phyloP scores from a whole-genome alignment of 2,888 invertebrate species.

The Linnaemya tessellans region DNA sequence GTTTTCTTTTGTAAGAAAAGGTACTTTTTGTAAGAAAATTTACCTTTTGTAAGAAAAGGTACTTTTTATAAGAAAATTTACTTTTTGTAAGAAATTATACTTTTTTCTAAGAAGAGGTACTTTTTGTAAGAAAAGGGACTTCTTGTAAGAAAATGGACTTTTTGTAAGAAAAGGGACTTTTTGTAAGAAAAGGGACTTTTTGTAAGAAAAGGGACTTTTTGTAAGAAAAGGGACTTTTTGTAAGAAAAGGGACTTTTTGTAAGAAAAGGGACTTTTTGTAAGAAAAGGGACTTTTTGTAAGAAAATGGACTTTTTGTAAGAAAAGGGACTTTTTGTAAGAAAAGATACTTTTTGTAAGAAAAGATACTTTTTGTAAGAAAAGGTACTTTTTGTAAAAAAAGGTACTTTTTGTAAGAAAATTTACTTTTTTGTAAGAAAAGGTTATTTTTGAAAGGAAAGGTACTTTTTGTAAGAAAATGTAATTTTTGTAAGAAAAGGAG shows the following conservation, averaged over 20 bases:
- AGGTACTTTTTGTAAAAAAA: too few relatives aligned
- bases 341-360: slow-evolving; percentile 1
- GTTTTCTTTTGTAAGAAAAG: not conserved
- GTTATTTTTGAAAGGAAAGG: not conserved
- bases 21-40: too few relatives aligned
- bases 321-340: not conserved
- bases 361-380: too few relatives aligned
- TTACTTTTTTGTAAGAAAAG: not conserved
- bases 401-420: not conserved
- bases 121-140: too few relatives aligned
- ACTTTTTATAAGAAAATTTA: not conserved
- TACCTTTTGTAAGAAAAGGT: not conserved
- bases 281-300: not conserved
- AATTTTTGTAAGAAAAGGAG: too few relatives aligned
- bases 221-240: not conserved
- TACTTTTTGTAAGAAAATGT: not conserved
- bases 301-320: not conserved
- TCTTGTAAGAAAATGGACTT: not conserved
- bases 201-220: not conserved
- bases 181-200: too few relatives aligned
- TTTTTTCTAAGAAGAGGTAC: not conserved
- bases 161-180: not conserved
- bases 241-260: not conserved
- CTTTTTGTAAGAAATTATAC: not conserved
- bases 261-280: not conserved